These are phyloP conservation scores for Hyppa rectilinea DNA, from an alignment of 2,888 invertebrate species.

Conservation along the genomic window DNA sequence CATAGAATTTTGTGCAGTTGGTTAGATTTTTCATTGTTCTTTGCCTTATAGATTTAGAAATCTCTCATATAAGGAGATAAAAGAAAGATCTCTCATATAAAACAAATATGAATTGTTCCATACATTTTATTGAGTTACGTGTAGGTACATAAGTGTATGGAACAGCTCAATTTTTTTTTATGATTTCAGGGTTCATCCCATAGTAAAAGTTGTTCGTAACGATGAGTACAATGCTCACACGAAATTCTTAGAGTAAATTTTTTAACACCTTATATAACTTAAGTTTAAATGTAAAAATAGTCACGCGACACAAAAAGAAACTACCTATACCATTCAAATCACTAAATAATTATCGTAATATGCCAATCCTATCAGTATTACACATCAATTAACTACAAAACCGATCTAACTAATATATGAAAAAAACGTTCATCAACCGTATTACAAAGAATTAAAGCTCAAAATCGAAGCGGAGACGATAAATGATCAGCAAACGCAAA, in stretches of 20 bases:
- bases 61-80: too few species aligned
- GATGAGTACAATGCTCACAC: too few species aligned
- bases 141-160: too few species aligned
- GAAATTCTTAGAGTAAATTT: too few species aligned
- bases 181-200: too few species aligned
- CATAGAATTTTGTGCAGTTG: too few species aligned
- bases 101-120: too few species aligned
- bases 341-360: constrained; percentile 8
- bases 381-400: constrained; percentile 17
- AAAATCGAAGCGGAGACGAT: constrained; percentile 9
- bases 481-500: neutral
- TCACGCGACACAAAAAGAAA: neutral
- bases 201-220: too few species aligned
- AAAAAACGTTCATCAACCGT: neutral
- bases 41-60: neutral
- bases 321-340: neutral
- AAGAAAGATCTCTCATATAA: too few species aligned
- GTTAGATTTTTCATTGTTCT: neutral
- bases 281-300: neutral
- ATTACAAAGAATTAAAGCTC: constrained; percentile 1
- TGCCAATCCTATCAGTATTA: constrained; percentile 24
- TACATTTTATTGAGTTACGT: too few species aligned
- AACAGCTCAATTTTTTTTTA: too few species aligned
- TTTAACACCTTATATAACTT: too few species aligned
- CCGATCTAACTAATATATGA: neutral